These are phyloP conservation scores for Bombus terrestris DNA, from an alignment of 1,140 invertebrate genomes.

Conservation along the genomic window DNA sequence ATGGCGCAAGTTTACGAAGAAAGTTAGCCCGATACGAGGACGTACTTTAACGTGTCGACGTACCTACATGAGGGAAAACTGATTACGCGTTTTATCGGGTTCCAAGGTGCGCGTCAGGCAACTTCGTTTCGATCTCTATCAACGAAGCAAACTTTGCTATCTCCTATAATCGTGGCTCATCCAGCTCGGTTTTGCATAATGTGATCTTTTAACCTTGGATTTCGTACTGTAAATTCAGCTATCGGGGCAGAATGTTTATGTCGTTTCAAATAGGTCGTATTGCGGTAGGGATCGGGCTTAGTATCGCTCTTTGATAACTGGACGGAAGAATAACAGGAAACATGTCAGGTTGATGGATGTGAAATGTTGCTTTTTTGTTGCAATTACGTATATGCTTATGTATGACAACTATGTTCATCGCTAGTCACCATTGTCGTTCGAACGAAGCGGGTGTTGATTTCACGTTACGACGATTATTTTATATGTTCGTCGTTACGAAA, in stretches of 20 bases:
- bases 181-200: constrained; percentile 52
- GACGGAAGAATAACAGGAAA: no score
- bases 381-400: no score
- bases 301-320: no score
- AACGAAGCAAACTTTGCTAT: constrained; percentile 46
- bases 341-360: no score
- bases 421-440: no score
- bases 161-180: constrained; percentile 38
- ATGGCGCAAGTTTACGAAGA: constrained; percentile 42
- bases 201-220: constrained; percentile 29
- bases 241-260: not conserved
- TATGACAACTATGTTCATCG: no score
- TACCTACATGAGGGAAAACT: constrained; percentile 41
- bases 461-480: no score
- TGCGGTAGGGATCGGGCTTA: not conserved
- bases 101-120: constrained; percentile 32
- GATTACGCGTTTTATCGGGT: constrained; percentile 57
- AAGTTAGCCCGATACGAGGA: constrained; percentile 35
- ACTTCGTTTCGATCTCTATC: constrained; percentile 59
- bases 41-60: constrained; percentile 28
- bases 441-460: no score
- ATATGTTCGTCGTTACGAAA: no score
- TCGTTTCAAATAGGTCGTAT: not conserved
- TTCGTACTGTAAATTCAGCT: not conserved
- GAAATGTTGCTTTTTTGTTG: no score